Percentiles rank a stretch among this genome's conserved stretches.
phyloP scores from a whole-genome alignment of 2,113 vertebrate genomes.

The Pterophyllum scalare region DNA sequence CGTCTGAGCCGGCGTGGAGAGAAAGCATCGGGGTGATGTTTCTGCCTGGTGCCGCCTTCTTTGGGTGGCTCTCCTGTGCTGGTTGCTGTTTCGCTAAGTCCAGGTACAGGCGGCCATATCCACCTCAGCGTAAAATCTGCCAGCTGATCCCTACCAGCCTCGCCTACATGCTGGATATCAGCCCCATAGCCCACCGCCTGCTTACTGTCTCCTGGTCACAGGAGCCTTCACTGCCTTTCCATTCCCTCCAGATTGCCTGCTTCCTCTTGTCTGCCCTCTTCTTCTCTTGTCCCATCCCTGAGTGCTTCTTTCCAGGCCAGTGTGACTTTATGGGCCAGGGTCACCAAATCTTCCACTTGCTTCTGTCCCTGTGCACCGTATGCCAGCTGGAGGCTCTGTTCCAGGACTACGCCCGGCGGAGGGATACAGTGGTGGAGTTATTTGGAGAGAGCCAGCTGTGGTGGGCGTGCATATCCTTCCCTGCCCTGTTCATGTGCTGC shows the following conservation, averaged over 20 bases:
- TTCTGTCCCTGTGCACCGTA: slow-evolving; percentile 89
- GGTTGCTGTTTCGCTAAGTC: slow-evolving; percentile 92
- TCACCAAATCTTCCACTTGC: slow-evolving; percentile 93
- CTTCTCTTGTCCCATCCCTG: slow-evolving; percentile 92
- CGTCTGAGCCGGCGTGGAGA: slow-evolving; percentile 86
- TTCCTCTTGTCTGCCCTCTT: slow-evolving; percentile 89
- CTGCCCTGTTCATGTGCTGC: slow-evolving; percentile 82
- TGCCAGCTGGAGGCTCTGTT: slow-evolving; percentile 92
- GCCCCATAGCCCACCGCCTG: slow-evolving; percentile 88
- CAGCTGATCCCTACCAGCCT: slow-evolving; percentile 89
- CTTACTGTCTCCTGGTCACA: slow-evolving; percentile 80
- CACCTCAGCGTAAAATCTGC: slow-evolving; percentile 88
- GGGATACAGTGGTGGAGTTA: slow-evolving; percentile 79
- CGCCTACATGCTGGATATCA: slow-evolving; percentile 89
- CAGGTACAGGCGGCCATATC: slow-evolving; percentile 89
- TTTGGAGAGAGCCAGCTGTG: slow-evolving; percentile 82
- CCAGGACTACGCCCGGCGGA: slow-evolving; percentile 85
- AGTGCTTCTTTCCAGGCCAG: slow-evolving; percentile 89
- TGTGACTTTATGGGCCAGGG: slow-evolving; percentile 92
- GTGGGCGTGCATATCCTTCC: slow-evolving; percentile 83
- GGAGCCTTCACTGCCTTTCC: slow-evolving; percentile 86
- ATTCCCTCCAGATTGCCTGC: slow-evolving; percentile 87
- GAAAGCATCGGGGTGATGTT: slow-evolving; percentile 85
- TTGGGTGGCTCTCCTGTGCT: slow-evolving; percentile 89
- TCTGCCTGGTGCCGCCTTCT: slow-evolving; percentile 86